These are phyloP conservation scores for Alosa sapidissima DNA, from an alignment of 2,797 vertebrate genomes.

Conservation along the genomic window DNA sequence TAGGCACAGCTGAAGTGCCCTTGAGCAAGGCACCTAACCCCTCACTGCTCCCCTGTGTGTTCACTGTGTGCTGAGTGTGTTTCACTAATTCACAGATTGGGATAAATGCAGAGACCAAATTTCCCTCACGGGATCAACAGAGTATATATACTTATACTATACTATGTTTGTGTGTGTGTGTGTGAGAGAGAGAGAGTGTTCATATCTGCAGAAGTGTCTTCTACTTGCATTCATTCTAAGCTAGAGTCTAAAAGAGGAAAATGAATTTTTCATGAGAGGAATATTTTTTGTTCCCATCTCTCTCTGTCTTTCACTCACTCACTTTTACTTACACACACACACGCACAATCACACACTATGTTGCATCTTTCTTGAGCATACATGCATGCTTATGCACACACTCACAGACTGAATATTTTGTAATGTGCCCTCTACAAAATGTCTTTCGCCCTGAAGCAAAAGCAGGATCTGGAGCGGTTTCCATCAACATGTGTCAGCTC, in stretches of 20 bases:
- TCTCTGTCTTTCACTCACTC: no score
- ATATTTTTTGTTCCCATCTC: conserved; percentile 15
- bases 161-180: conserved; percentile 1
- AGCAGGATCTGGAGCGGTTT: background rate
- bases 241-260: conserved; percentile 27
- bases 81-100: no score
- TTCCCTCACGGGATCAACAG: no score
- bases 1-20: no score
- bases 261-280: conserved; percentile 43
- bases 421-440: background rate
- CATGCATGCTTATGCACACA: background rate
- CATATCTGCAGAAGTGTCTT: conserved; percentile 15
- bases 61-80: no score
- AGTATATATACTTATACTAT: no score
- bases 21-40: no score
- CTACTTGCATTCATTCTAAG: conserved; percentile 3
- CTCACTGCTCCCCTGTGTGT: no score
- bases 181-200: conserved; percentile 15
- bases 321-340: no score
- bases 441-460: background rate
- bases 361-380: background rate
- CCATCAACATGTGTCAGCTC: background rate
- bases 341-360: background rate
- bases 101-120: no score
- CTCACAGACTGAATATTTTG: background rate